Evolutionary conservation across 2,797 vertebrate species (phyloP), one percentile per base, ranked within the genome.

Genomic region (Florisuga fusca): DNA sequence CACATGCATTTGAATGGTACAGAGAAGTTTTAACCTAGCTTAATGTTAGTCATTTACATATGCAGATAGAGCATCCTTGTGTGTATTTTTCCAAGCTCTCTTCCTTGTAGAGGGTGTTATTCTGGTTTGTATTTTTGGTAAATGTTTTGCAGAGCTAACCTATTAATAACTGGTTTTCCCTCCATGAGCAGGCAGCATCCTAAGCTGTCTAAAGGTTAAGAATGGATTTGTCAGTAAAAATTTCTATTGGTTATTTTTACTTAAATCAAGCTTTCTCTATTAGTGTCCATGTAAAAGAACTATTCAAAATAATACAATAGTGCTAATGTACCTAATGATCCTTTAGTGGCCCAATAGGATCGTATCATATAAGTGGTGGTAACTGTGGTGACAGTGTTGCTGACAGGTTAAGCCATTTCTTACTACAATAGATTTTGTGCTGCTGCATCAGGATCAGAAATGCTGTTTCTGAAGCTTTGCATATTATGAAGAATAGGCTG

Each of bases 341-440:
- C 50, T 84, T 91, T 71, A 86, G 75, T 91, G 93, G 87, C 77
- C 90, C 84, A 89, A 94, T 84, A 79, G 82, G 85, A 94, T 93
- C 55, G 1, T 78, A 55, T 94, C 83, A 88, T 94, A 86, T 86
- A 94, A 75, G 71, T 68, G 83, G 87, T 67, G 68, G 83, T 79
- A 91, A 71, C 48, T 88, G 84, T 84, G 73, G 53, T 95, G 82
- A 88, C 89, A 91, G 59, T 48, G 26, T 63, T 66, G 71, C 86
- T 96, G 89, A 90, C 91, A 91, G 61, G 63, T 95, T 93, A 90
- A 96, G 92, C 75, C 75, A 25, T 87, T 92, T 87, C 86, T 89
- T 77, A 78, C 12, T 1, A 87, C 90, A 94, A 18, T 72, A 54
- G 87, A 80, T 91, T 96, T 96, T 90, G 87, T 96, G 77, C 80